phyloP scores from a whole-genome alignment of 2,113 vertebrate genomes.

The Protobothrops mucrosquamatus region DNA sequence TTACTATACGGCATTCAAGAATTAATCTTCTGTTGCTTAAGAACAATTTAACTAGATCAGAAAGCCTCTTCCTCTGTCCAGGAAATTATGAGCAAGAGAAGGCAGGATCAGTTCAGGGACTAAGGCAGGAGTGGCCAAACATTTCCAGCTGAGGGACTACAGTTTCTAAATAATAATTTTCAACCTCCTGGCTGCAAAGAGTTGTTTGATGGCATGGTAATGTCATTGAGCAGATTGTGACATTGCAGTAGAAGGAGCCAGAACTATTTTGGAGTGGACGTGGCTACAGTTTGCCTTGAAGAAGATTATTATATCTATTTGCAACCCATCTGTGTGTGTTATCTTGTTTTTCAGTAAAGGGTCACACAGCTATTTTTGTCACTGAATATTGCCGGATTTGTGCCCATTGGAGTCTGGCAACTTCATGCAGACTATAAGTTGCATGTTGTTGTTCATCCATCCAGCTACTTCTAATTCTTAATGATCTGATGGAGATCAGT shows the following conservation, averaged over 20 bases:
- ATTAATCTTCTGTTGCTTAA: background rate
- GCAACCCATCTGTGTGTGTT: background rate
- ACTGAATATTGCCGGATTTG: background rate
- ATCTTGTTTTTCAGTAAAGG: background rate
- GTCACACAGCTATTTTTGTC: background rate
- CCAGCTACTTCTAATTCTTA: background rate
- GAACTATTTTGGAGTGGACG: background rate
- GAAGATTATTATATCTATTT: background rate
- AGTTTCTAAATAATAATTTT: background rate
- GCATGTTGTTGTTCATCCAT: background rate
- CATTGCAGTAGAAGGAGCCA: background rate
- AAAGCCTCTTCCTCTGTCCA: background rate
- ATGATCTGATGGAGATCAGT: background rate
- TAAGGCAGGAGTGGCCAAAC: background rate
- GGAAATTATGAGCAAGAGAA: background rate
- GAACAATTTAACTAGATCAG: background rate
- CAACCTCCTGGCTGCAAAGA: background rate
- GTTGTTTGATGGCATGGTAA: background rate
- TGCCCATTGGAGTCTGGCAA: background rate
- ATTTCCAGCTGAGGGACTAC: background rate
- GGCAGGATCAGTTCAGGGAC: background rate
- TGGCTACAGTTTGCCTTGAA: background rate
- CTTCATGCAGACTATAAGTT: background rate
- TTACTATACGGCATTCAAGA: background rate
- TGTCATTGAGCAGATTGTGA: background rate